Conservation (phyloP, 2,797 vertebrate species). For the Telmatherina bonti region DNA sequence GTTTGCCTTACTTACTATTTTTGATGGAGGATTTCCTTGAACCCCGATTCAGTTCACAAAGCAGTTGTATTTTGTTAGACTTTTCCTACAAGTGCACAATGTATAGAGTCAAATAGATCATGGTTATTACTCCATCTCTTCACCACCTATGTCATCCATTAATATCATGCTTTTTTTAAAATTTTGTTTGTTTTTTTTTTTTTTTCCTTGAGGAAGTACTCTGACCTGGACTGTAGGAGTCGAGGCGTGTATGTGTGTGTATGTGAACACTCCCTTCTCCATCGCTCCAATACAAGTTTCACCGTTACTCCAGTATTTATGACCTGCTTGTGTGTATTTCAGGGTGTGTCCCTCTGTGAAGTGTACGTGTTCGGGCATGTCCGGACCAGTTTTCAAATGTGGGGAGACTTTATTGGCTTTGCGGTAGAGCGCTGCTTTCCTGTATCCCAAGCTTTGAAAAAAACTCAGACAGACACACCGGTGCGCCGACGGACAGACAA, state of each 20-base stretch:
- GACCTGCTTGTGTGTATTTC: conserved; percentile 63
- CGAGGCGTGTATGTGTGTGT: conserved; percentile 46
- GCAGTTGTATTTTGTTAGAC: conserved; percentile 83
- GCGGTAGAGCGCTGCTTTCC: conserved; percentile 49
- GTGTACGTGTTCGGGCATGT: conserved; percentile 62
- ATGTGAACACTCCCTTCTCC: conserved; percentile 51
- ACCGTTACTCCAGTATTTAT: conserved; percentile 73
- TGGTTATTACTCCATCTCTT: conserved; percentile 51
- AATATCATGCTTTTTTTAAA: conserved; percentile 13
- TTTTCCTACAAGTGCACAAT: conserved; percentile 83
- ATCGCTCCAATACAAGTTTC: conserved; percentile 63
- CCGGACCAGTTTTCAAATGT: conserved; percentile 54
- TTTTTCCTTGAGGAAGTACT: conserved; percentile 23
- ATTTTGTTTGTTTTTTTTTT: neutral
- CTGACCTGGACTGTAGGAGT: conserved; percentile 61
- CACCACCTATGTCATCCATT: conserved; percentile 53
- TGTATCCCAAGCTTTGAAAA: conserved; percentile 48
- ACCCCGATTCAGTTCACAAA: conserved; percentile 82
- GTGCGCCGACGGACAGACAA: conserved; percentile 36
- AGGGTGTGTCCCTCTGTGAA: conserved; percentile 43
- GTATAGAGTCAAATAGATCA: conserved; percentile 77
- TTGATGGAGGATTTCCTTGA: conserved; percentile 80
- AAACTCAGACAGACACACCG: conserved; percentile 45
- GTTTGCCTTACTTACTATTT: conserved; percentile 86
- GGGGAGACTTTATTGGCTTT: conserved; percentile 57